phyloP scores from a whole-genome alignment of 2,797 vertebrate genomes.

The Gastrophryne carolinensis region DNA sequence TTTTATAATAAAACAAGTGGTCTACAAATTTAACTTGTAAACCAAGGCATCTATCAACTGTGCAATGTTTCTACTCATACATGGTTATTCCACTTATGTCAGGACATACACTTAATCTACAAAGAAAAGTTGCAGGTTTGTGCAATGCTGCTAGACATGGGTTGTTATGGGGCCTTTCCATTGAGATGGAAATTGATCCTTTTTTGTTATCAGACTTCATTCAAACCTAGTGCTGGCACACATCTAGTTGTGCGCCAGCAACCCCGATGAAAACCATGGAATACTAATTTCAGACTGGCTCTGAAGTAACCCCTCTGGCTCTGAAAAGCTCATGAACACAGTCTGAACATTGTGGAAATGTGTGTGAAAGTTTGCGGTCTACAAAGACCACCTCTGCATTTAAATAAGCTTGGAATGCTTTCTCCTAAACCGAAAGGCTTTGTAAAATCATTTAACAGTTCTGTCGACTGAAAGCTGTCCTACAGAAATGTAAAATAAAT shows the following conservation, averaged over 20 bases:
- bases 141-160: conserved; percentile 5
- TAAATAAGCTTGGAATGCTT: conserved; percentile 4
- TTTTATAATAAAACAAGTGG: not conserved
- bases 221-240: too few species aligned
- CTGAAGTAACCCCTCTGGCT: conserved; percentile 15
- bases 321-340: conserved; percentile 20
- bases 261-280: conserved; percentile 21
- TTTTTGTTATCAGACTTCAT: conserved; percentile 29
- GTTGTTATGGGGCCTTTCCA: not conserved
- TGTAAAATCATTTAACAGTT: not conserved
- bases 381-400: conserved; percentile 15
- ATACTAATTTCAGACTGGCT: conserved; percentile 38
- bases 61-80: not conserved
- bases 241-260: conserved; percentile 3
- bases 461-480: not conserved
- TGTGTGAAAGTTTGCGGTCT: conserved; percentile 23
- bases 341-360: conserved; percentile 21
- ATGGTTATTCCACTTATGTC: not conserved
- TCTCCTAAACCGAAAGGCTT: not conserved
- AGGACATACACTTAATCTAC: not conserved
- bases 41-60: not conserved
- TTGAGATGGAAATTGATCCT: conserved; percentile 32
- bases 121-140: not conserved
- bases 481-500: not conserved
- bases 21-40: not conserved